A percentile compares a stretch with the other conserved stretches of the same genome.
Conservation (phyloP, 2,113 vertebrate species). For the Eublepharis macularius region DNA sequence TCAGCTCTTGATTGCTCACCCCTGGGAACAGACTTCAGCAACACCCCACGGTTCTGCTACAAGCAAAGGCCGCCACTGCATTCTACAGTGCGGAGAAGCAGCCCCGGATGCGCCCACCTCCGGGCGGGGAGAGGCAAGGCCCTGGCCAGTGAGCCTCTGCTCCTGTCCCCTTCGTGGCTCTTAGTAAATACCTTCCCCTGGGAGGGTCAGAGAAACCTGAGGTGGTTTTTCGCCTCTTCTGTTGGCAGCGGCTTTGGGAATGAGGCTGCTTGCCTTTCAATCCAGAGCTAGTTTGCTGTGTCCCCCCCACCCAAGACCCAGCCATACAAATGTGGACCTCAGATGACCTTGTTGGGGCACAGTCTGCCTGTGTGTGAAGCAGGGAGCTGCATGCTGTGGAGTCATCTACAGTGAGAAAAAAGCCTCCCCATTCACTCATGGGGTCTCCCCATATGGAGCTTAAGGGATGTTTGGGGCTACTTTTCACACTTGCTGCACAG, state of each 20-base stretch:
- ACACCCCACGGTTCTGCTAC: not conserved
- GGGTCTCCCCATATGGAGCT: not conserved
- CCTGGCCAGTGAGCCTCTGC: rapidly evolving
- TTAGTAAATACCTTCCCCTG: not conserved
- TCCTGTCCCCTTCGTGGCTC: rapidly evolving
- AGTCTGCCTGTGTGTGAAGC: not conserved
- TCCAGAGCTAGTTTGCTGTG: constrained; percentile 26
- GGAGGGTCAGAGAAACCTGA: not conserved
- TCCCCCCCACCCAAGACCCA: not conserved
- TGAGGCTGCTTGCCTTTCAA: constrained; percentile 46
- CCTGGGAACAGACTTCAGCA: not conserved
- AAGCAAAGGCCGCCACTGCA: not conserved
- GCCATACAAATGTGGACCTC: constrained; percentile 31
- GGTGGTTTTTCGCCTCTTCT: constrained; percentile 14
- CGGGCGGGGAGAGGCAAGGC: rapidly evolving
- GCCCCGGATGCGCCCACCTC: too few relatives aligned
- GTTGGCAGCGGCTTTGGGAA: constrained; percentile 20
- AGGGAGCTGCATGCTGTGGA: not conserved
- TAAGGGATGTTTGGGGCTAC: not conserved
- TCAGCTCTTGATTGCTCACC: not conserved
- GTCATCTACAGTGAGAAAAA: not conserved
- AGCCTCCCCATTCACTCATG: rapidly evolving
- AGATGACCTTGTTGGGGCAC: not conserved
- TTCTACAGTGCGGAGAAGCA: rapidly evolving
- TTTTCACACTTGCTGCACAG: not conserved